These are phyloP conservation scores for Alcis repandata DNA, from an alignment of 2,888 invertebrate species.

Conservation along the genomic window DNA sequence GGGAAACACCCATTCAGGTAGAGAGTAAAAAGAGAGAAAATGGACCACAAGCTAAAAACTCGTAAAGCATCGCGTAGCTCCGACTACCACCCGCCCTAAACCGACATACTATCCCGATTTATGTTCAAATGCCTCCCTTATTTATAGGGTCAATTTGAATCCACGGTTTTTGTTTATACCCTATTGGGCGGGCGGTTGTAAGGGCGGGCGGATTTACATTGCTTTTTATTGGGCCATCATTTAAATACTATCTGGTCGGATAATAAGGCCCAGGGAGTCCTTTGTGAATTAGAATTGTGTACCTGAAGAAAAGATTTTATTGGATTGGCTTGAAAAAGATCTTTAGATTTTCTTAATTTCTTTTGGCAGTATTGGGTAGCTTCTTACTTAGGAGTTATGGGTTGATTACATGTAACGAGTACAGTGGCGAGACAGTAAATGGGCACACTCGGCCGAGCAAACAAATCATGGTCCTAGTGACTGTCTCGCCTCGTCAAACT, in stretches of 20 bases:
- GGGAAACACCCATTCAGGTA: too few species aligned
- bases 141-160: constrained; percentile 45
- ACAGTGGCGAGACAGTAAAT: too few species aligned
- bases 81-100: neutral
- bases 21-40: too few species aligned
- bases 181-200: constrained; percentile 14
- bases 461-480: too few species aligned
- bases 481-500: too few species aligned
- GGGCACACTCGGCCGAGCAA: too few species aligned
- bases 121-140: constrained; percentile 43
- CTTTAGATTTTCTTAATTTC: neutral
- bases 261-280: constrained; percentile 21
- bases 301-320: constrained; percentile 2
- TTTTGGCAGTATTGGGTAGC: neutral
- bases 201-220: constrained; percentile 27
- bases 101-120: constrained; percentile 33
- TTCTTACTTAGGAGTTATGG: neutral
- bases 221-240: constrained; percentile 30
- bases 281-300: constrained; percentile 14
- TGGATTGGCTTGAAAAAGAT: neutral
- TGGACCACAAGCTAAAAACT: too few species aligned
- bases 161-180: constrained; percentile 35
- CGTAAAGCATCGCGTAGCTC: constrained; percentile 11
- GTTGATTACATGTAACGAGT: neutral
- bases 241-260: constrained; percentile 27